phyloP scores from a whole-genome alignment of 1,140 invertebrate genomes.

The Procambarus clarkii region DNA sequence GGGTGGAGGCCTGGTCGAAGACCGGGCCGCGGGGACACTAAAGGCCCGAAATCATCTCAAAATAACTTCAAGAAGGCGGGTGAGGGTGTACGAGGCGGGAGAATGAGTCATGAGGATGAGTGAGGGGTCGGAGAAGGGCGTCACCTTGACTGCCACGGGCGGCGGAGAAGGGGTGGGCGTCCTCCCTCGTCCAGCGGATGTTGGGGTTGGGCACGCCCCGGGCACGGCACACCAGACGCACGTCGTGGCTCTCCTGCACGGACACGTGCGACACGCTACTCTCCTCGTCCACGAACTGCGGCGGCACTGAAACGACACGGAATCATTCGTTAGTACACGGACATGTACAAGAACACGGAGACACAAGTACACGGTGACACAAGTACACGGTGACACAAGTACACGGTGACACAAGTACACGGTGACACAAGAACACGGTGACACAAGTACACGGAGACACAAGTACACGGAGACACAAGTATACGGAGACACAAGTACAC shows the following conservation, averaged over 20 bases:
- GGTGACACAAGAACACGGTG: not conserved
- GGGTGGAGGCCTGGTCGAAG: too few species aligned
- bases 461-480: too few species aligned
- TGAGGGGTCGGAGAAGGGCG: not conserved
- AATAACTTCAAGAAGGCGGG: too few species aligned
- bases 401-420: slow-evolving; percentile 3
- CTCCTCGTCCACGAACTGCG: slow-evolving; percentile 91
- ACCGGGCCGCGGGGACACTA: too few species aligned
- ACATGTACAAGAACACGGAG: slow-evolving; percentile 25
- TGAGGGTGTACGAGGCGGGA: not conserved
- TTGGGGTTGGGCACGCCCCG: slow-evolving; percentile 87
- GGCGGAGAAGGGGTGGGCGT: slow-evolving; percentile 87
- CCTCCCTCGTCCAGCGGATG: slow-evolving; percentile 91
- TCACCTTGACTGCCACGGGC: slow-evolving; percentile 27
- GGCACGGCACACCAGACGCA: slow-evolving; percentile 90
- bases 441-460: too few species aligned
- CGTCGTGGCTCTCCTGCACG: slow-evolving; percentile 92
- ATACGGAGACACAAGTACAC: too few species aligned
- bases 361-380: slow-evolving; percentile 24
- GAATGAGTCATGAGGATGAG: not conserved
- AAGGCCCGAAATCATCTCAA: too few species aligned
- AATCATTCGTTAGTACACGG: slow-evolving; percentile 21
- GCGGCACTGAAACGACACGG: slow-evolving; percentile 78
- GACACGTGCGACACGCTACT: slow-evolving; percentile 90
- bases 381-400: not conserved